Evolutionary conservation across 2,888 invertebrate species (phyloP), one percentile per base, ranked within the genome.

Genomic region (Temnothorax ravouxi): DNA sequence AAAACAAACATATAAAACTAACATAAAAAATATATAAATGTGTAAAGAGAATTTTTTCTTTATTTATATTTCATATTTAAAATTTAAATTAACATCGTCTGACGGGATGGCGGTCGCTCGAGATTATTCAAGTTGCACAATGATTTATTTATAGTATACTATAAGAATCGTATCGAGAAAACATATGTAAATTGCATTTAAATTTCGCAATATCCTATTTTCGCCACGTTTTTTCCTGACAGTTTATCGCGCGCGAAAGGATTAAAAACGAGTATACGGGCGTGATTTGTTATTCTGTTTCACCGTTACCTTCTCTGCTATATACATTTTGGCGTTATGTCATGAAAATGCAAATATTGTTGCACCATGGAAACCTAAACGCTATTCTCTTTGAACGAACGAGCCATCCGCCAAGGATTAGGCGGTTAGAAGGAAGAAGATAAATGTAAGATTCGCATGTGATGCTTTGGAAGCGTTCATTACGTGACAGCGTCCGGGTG

Each of bases 381-480:
- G 90, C 86, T 88, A 90, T 89, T 89, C 87, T 69, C 84, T 87
- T 66, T 77, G 84, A 89, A 87, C 77, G 83, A 84, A 83, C 85
- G 77, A 84, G 75, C 61, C 83, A 86, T 86, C 83, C 87, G 80
- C 59, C 79, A 87, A 90, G 91, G 92, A 92, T 91, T 92, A 90
- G 89, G 88, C 89, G 92, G 90, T 90, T 91, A 91, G 90, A 90
- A 91, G 88, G 90, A 93, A 87, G 90, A 93, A 94, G 94, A 94
- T 93, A 92, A 93, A 94, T 93, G 93, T 90, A 92, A 90, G 91
- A 86, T 91, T 93, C 89, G 93, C 94, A 93, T 93, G 93, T 92
- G 79, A 80, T 80, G 71, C 59, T 80, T 71, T 71, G 47, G 50
- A 71, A 80, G 47, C 59, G 59, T 80, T 80, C 71, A 71, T 80